These are phyloP conservation scores for Chaetogeoica ovagalla DNA, from an alignment of 2,888 invertebrate genomes.

Conservation along the genomic window DNA sequence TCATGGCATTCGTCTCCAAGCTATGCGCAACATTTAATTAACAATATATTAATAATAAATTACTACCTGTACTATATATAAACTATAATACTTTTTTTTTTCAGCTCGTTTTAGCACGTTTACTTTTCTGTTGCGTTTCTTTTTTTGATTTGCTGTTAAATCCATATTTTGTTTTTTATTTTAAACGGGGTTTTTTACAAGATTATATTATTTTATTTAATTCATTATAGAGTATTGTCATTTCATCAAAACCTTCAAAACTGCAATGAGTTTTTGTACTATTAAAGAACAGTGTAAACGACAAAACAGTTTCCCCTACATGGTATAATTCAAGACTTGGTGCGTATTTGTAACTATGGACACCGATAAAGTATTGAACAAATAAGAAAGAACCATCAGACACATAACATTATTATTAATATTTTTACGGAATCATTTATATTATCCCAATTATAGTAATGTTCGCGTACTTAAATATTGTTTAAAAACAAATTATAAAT, in stretches of 20 bases:
- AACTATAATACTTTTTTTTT: not conserved
- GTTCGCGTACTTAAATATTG: too few relatives aligned
- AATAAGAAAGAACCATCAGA: not conserved
- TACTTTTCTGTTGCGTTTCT: not conserved
- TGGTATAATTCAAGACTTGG: not conserved
- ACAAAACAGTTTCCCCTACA: not conserved
- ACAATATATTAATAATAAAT: not conserved
- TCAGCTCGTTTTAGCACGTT: not conserved
- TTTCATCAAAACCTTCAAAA: not conserved
- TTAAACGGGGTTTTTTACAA: too few relatives aligned
- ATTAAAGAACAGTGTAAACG: not conserved
- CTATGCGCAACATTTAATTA: not conserved
- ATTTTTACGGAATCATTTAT: too few relatives aligned
- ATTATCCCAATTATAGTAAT: too few relatives aligned
- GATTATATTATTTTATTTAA: not conserved
- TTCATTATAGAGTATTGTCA: not conserved
- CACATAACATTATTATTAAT: not conserved
- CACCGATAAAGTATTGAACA: constrained; percentile 10
- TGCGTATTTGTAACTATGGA: constrained; percentile 18
- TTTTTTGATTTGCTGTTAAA: not conserved
- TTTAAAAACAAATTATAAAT: too few relatives aligned
- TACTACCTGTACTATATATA: not conserved
- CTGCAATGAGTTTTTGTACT: not conserved
- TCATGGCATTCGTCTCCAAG: not conserved
- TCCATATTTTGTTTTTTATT: not conserved